Percentiles rank a stretch among this genome's conserved stretches.
Evolutionary conservation across 2,888 invertebrate genomes (phyloP).

Genomic region (Pammene aurita): DNA sequence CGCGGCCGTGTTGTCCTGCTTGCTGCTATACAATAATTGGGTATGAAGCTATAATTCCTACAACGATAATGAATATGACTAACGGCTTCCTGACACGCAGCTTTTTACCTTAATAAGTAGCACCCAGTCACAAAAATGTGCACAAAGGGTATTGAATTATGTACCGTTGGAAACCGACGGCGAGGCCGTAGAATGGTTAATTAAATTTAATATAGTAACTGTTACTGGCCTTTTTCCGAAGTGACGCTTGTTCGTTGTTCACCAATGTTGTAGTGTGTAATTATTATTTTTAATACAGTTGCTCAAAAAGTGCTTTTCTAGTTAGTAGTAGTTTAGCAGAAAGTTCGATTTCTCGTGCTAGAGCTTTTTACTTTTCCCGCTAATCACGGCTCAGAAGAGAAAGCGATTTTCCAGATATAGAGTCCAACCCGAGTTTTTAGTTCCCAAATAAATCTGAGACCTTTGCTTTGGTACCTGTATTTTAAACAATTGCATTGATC

Average conservation of each 20-base stretch:
- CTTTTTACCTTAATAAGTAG: slow-evolving; percentile 73
- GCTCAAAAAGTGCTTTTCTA: too few species aligned
- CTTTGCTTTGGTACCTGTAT: too few species aligned
- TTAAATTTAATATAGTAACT: slow-evolving; percentile 46
- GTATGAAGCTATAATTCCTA: slow-evolving; percentile 76
- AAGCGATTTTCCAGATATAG: too few species aligned
- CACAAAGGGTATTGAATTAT: slow-evolving; percentile 69
- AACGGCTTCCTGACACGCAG: slow-evolving; percentile 74
- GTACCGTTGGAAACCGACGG: slow-evolving; percentile 55
- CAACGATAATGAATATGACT: slow-evolving; percentile 77
- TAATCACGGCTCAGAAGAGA: too few species aligned
- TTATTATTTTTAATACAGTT: too few species aligned
- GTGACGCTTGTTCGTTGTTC: neutral
- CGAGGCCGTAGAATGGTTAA: slow-evolving; percentile 47
- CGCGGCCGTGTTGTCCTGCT: slow-evolving; percentile 53
- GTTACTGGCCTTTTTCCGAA: slow-evolving; percentile 24
- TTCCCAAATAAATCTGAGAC: too few species aligned
- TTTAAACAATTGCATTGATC: too few species aligned
- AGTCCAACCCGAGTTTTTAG: too few species aligned
- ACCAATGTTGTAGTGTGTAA: too few species aligned
- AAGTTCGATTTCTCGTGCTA: too few species aligned
- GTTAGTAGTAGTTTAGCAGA: too few species aligned
- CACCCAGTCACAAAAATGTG: slow-evolving; percentile 61
- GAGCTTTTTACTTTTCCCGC: too few species aligned
- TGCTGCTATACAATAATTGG: slow-evolving; percentile 67